Base-by-base conservation (phyloP, 2,797 vertebrate species). In the Pseudochirops corinnae region DNA sequence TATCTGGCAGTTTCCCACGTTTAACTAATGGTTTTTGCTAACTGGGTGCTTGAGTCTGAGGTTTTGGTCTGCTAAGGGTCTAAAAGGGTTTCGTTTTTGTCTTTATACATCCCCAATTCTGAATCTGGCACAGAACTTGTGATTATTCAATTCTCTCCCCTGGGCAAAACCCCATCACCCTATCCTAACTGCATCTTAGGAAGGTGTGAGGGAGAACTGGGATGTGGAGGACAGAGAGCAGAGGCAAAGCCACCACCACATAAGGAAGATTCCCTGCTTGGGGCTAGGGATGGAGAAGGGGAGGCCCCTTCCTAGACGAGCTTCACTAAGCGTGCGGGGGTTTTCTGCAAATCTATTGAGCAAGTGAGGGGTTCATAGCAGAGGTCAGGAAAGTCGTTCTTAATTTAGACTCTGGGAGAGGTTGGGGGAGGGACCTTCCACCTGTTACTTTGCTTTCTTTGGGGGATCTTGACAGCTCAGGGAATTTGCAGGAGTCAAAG, bases 361-460 rank as follows among this genome's bases (percentile, higher is more conserved):
- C 87, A 50, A 52, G 31, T 11, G 60, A 90, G 74, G 74, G 39
- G n/a, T 39, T 87, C 74, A 2, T 24, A 39, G n/a, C n/a, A 21
- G 18, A 7, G 67, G 4, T 55, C 26, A 3, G 90, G 90, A 53
- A 90, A 90, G 56, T 10, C 82, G 90, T 58, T 93, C 92, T 95
- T 53, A 21, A 55, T 67, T n/a, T 60, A 94, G 57, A 60, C 46
- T 50, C 39, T 55, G 33, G 21, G 31, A 94, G 90, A 52, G 56
- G 93, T n/a, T 91, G 55, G 33, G 82, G 58, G 58, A 95, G 67
- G 56, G 13, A 21, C 28, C 82, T 91, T 92, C 94, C 50, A 52
- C 31, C 24, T 13, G 0, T 26, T 56, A 96, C 57, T 11, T 31
- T 52, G 94, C 87, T 94, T 90, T 12, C 56, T 92, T n/a, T 2